phyloP scores from a whole-genome alignment of 2,888 invertebrate species.

The Sinhomidia bicolor region DNA sequence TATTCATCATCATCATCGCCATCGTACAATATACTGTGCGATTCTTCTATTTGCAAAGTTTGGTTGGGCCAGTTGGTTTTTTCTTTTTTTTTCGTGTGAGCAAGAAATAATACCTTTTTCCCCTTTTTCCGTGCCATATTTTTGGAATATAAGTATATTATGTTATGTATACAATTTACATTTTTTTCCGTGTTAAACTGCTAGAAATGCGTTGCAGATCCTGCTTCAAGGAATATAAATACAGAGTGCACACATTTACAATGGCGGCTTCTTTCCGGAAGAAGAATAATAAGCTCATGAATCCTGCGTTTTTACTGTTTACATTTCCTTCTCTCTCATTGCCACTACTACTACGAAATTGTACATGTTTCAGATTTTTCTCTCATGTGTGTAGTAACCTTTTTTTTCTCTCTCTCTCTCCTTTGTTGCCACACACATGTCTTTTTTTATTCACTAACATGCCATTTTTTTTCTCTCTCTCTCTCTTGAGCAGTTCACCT shows the following conservation, averaged over 20 bases:
- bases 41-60: no score
- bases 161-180: conserved; percentile 28
- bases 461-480: no score
- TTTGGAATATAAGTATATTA: background rate
- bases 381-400: conserved; percentile 11
- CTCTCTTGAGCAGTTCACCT: background rate
- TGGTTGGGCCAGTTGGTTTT: no score
- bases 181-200: background rate
- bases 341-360: no score
- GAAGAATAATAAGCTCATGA: conserved; percentile 2
- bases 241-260: no score
- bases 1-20: no score
- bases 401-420: no score
- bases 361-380: conserved; percentile 9
- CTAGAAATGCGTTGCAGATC: conserved; percentile 25
- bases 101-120: conserved; percentile 19
- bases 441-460: background rate
- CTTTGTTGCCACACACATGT: conserved; percentile 28
- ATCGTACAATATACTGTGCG: no score
- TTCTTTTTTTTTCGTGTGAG: no score
- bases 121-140: background rate
- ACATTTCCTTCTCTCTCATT: conserved; percentile 7
- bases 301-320: conserved; percentile 43
- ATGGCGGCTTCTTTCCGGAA: conserved; percentile 47
- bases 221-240: background rate